Evolutionary conservation across 1,140 invertebrate species (phyloP), one percentile per base, ranked within the genome.

Genomic region (Drosophila tsacasi): DNA sequence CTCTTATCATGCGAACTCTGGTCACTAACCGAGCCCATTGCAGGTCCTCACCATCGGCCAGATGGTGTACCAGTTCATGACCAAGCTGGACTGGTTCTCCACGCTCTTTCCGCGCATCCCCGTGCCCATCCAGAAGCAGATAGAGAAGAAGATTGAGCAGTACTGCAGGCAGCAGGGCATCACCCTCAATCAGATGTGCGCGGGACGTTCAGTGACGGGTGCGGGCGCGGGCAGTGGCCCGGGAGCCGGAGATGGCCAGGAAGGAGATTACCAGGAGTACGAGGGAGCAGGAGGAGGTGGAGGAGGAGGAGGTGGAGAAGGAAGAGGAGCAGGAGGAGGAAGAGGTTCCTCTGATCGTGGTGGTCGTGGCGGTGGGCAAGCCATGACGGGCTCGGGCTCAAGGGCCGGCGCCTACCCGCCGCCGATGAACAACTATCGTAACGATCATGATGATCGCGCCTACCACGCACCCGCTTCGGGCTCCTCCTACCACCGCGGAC

Each of bases 31-130:
- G 19, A 5, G 6, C 13, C 6, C 10, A 10, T 57, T 66, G 2
- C 47, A 93, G 92, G 94, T 95, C 2, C 98, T 99, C 94, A 98
- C 97, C 30, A 98, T 99, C 64, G 99, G 99, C 1, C 96, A 98
- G 83, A 96, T 99, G 94, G 94, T 98, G 2, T 95, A 98, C 49
- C 97, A 98, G 90, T 98, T 98, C 95, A 94, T 99, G 19, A 97
- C 97, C 30, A 99, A 99, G 93, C 93, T 99, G 47, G 99, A 99
- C 86, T 99, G 98, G 98, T 99, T 99, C 94, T 98, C 97, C 5
- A 99, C 99, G 8, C 94, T 99, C 15, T 99, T 99, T 93, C 99
- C 99, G 1, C 95, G 99, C 74, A 99, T 99, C 93, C 99, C 99
- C n/a, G 99, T 99, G 39, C 99, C 99, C 17, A 99, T 99, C 82